Evolutionary conservation across 2,888 invertebrate species (phyloP), one percentile per base, ranked within the genome.

Genomic region (Leptinotarsa tumamoca): DNA sequence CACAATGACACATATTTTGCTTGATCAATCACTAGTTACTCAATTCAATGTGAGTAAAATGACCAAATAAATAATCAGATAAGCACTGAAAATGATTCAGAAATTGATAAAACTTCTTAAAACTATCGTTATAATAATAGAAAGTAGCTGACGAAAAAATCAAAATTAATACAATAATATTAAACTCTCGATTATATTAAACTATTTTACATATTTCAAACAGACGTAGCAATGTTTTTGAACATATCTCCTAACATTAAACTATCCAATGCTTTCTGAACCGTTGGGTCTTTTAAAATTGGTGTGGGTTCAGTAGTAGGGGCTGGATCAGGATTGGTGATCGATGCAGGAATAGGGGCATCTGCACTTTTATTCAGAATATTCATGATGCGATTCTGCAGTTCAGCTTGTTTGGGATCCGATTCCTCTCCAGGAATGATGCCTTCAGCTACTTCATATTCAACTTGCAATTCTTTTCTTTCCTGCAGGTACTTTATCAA

Each of bases 201-300:
- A 63, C 27, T n/a, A 10, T 4, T 1, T 3, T 43, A n/a, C 33
- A 43, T 17, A 33, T 43, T 13, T 43, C 43, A 63, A 63, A 63
- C 43, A 63, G 63, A 63, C 3, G 63, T 63, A 63, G 84, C 87
- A 74, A 90, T 90, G 82, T 85, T 90, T 86, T 91, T 91, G 80
- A 91, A 88, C 86, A 91, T 90, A 82, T 91, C 91, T 33, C 92
- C 91, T 80, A 90, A 90, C 66, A 92, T 87, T 56, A 92, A 88
- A 75, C 94, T 94, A 85, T 95, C 94, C 71, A 96, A 88, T 1
- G 95, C 95, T 87, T 94, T 94, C 88, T 95, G 93, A 15, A 96
- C 94, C 1, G 94, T 93, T 0, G 94, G 93, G 86, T 95, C 95
- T 77, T 93, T 93, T 23, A 95, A 89, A n/a, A 95, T 87, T 10